Evolutionary conservation across 1,140 invertebrate species (phyloP), one percentile per base, ranked within the genome.

Genomic region (Caenorhabditis inopinata): DNA sequence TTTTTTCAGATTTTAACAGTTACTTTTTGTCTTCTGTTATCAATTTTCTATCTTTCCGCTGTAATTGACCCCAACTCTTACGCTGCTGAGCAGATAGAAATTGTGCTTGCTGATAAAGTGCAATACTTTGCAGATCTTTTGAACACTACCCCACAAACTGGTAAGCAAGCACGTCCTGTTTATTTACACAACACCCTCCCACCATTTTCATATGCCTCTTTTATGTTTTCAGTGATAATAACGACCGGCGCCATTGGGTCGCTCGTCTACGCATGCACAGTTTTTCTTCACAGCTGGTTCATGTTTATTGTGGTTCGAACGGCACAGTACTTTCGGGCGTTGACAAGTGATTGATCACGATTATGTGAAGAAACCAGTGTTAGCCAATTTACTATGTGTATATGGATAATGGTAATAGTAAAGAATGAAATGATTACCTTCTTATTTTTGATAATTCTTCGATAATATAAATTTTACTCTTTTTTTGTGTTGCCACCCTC

Each of bases 301-400:
- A 49, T 82, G 47, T 49, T 76, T 32, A 62, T 82, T 23, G 78
- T 82, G 45, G 81, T 82, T 45, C 46, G 58, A 68, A 68, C 58
- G 58, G 58, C 58, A 68, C 95, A 58, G 89, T 49, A 68, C 83
- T 76, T 38, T 21, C 85, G 25, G 48, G 86, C 83, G 16, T 58
- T 58, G 45, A 68, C 23, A 25, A 51, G 47, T 77, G 18, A 29
- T 29, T 79, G 29, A 32, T n/a, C 14, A 23, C 4, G 38, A 42
- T 7, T 42, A 42, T n/a, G n/a, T n/a, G n/a, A n/a, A n/a, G n/a
- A n/a, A n/a, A n/a, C n/a, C n/a, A n/a, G n/a, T n/a, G n/a, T n/a
- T n/a, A 25, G n/a, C 38, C 51, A 62, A 45, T 14, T 27, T 25
- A 16, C 16, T 79, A 47, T 29, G 11, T 58, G 51, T 35, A 58